Percentiles rank a stretch among this genome's conserved stretches.
Conservation (phyloP, 1,140 invertebrate genomes). For the Pseudomyrmex concolor region DNA sequence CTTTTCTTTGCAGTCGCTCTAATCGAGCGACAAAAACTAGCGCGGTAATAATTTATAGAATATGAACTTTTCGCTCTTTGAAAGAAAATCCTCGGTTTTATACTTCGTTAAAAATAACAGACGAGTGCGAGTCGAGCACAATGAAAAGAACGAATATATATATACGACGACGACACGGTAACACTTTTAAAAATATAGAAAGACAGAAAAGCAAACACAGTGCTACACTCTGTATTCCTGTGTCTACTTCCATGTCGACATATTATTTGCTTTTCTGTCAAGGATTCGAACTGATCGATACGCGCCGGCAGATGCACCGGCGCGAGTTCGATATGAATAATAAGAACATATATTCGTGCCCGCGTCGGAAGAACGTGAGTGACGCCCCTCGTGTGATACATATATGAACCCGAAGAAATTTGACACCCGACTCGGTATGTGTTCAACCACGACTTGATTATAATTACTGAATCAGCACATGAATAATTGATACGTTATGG, state of each 20-base stretch:
- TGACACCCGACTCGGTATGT: background rate
- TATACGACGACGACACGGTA: background rate
- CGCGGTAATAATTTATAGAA: too few species aligned
- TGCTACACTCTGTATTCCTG: background rate
- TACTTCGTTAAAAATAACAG: too few species aligned
- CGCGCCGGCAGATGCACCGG: background rate
- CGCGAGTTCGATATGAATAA: background rate
- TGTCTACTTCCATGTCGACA: background rate
- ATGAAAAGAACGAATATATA: background rate
- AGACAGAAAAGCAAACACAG: background rate
- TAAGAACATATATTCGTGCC: background rate
- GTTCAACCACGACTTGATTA: background rate
- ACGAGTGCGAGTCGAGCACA: too few species aligned
- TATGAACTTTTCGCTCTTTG: too few species aligned
- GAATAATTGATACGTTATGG: constrained; percentile 11
- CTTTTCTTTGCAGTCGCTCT: too few species aligned
- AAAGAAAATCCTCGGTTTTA: too few species aligned
- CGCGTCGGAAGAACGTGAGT: background rate
- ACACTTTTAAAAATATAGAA: background rate
- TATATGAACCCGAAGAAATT: background rate
- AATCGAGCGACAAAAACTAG: too few species aligned
- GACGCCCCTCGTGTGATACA: background rate
- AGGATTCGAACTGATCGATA: background rate
- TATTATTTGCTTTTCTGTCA: constrained; percentile 12
- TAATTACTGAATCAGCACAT: background rate